A percentile compares a stretch with the other conserved stretches of the same genome.
phyloP scores from a whole-genome alignment of 2,888 invertebrate species.

The Crepidodera aurea region DNA sequence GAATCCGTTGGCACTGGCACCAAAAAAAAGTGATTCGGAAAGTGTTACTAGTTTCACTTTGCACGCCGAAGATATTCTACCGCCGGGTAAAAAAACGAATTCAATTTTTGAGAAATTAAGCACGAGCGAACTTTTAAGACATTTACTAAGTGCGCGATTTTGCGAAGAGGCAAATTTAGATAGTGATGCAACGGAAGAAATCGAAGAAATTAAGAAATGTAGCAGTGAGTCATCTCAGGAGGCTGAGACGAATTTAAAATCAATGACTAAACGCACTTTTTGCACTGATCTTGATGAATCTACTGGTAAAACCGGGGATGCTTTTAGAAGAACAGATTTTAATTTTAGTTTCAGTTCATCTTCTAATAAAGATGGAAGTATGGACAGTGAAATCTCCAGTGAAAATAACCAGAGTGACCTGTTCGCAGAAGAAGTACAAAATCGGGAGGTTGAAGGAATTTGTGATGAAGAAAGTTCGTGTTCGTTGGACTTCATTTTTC shows the following conservation, averaged over 20 bases:
- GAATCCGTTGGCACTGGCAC: slow-evolving; percentile 53
- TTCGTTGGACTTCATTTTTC: slow-evolving; percentile 52
- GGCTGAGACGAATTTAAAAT: slow-evolving; percentile 23
- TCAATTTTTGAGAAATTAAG: slow-evolving; percentile 46
- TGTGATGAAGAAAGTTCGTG: slow-evolving; percentile 43
- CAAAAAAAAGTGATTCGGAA: slow-evolving; percentile 50
- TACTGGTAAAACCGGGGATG: slow-evolving; percentile 19
- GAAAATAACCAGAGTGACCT: slow-evolving; percentile 24
- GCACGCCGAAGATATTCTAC: slow-evolving; percentile 23
- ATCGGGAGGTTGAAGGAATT: slow-evolving; percentile 31
- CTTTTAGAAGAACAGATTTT: slow-evolving; percentile 9
- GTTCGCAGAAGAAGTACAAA: slow-evolving; percentile 35
- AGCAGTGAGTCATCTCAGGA: slow-evolving; percentile 35
- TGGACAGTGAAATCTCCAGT: slow-evolving; percentile 32
- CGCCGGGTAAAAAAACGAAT: slow-evolving; percentile 10
- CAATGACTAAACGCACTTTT: slow-evolving; percentile 37
- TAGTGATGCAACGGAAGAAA: neutral
- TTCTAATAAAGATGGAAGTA: slow-evolving; percentile 39
- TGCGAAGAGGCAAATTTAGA: too few relatives aligned
- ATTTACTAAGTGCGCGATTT: slow-evolving; percentile 44
- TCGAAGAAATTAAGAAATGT: slow-evolving; percentile 25
- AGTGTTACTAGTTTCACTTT: slow-evolving; percentile 39
- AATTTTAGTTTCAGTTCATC: slow-evolving; percentile 18
- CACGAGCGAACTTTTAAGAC: slow-evolving; percentile 50
- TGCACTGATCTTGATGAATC: slow-evolving; percentile 22